Evolutionary conservation across 1,140 invertebrate genomes (phyloP), one percentile per base, ranked within the genome.

Genomic region (Sycobia sp.): DNA sequence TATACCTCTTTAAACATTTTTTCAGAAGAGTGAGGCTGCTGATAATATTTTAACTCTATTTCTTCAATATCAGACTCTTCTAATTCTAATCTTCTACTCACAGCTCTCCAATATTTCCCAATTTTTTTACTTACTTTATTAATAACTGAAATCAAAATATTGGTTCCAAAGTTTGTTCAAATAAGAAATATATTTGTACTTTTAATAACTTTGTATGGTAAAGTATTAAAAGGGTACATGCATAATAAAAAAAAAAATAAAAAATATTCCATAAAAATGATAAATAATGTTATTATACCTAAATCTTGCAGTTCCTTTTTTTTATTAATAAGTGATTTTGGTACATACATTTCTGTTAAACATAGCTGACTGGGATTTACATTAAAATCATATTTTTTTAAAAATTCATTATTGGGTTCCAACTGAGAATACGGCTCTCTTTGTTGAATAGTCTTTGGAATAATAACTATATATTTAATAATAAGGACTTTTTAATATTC

Each of bases 101-200:
- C 72, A 34, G 84, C 80, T 69, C 78, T 77, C 86, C 86, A 87
- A 58, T 73, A 74, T 51, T 69, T 76, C 18, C 85, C 86, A 56
- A 86, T 73, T 70, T 80, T 76, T 67, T 82, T 76, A 44, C 71
- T 71, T 11, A 80, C 7, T 55, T 58, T 47, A 0, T 67, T 41
- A 18, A 76, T 56, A 8, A 78, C 79, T 81, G 41, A 56, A 67
- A 58, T 49, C 56, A 55, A 36, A 46, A 60, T 18, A 43, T 16
- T 32, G 29, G 4, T 32, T 4, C 4, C 29, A 32, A 32, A 32
- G 4, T 4, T 7, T 32, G 29, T 32, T 32, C 11, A 4, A 32
- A 32, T 32, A 11, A 32, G 29, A 7, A 7, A 32, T 7, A 32
- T 32, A 32, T 32, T 49, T 49, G 16, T 32, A 32, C 27, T 50